Conservation (phyloP, 2,888 invertebrate species). For the Notocelia uddmanniana region DNA sequence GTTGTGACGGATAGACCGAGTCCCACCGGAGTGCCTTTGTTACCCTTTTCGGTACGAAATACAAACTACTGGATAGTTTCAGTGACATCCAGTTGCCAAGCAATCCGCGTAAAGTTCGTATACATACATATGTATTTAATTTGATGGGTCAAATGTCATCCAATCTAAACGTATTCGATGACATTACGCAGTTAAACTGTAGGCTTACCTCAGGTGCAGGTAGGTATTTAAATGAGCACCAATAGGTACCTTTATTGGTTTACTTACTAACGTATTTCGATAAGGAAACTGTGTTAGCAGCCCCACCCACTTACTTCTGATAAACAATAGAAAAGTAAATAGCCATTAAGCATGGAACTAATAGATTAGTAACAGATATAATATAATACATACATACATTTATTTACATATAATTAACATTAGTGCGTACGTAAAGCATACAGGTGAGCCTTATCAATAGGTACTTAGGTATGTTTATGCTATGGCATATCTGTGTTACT, state of each 20-base stretch:
- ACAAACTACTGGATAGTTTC: background rate
- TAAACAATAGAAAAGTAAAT: slow-evolving; percentile 66
- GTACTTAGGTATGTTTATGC: background rate
- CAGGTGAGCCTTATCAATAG: slow-evolving; percentile 51
- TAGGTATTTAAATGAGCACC: background rate
- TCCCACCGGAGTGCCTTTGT: no score
- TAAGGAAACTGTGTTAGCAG: slow-evolving; percentile 36
- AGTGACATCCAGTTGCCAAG: background rate
- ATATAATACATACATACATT: slow-evolving; percentile 41
- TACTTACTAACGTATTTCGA: slow-evolving; percentile 16
- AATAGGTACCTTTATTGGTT: background rate
- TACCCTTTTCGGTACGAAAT: no score
- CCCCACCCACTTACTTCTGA: slow-evolving; percentile 55
- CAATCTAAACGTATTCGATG: background rate
- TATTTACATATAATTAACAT: slow-evolving; percentile 56
- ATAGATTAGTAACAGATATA: slow-evolving; percentile 59
- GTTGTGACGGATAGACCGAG: no score
- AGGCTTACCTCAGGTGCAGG: background rate
- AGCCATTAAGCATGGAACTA: slow-evolving; percentile 61
- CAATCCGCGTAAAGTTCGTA: background rate
- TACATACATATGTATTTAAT: background rate
- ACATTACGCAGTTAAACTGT: no score
- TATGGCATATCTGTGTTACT: no score
- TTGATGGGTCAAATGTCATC: background rate
- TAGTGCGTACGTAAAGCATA: slow-evolving; percentile 43